These are phyloP conservation scores for Pelmatolapia mariae DNA, from an alignment of 2,113 vertebrate genomes.

Conservation along the genomic window DNA sequence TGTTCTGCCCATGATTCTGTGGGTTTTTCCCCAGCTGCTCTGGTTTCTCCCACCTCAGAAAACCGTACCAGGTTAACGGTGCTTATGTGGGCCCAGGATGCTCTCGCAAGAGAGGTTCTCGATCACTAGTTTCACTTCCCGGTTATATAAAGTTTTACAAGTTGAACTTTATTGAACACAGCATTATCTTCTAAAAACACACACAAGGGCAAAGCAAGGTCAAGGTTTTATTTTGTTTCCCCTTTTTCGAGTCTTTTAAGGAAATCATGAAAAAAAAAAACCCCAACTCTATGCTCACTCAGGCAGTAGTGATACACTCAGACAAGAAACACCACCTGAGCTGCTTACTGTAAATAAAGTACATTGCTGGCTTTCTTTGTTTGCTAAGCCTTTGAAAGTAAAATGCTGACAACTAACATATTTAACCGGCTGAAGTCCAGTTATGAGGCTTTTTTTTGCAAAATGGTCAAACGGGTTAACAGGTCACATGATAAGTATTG, in stretches of 20 bases:
- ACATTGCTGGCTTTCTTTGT: neutral
- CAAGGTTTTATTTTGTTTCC: neutral
- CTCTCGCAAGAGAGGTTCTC: neutral
- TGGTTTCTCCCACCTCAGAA: neutral
- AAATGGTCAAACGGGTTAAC: conserved; percentile 18
- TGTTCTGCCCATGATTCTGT: neutral
- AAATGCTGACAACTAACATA: conserved; percentile 6
- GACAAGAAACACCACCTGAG: neutral
- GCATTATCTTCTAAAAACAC: neutral
- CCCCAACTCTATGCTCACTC: neutral
- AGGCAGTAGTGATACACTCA: neutral
- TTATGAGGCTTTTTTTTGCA: neutral
- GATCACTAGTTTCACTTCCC: neutral
- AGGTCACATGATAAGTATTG: conserved; percentile 33
- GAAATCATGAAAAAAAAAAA: neutral
- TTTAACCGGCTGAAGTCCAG: neutral
- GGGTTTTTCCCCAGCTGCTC: neutral
- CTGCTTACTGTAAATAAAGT: neutral
- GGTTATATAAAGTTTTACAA: neutral
- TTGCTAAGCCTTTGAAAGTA: neutral
- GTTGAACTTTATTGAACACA: neutral
- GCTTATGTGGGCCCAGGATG: neutral
- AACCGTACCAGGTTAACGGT: neutral
- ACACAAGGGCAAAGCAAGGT: neutral
- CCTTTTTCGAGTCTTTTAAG: neutral